These are phyloP conservation scores for Perdita meconis DNA, from an alignment of 2,888 invertebrate species.

Conservation along the genomic window DNA sequence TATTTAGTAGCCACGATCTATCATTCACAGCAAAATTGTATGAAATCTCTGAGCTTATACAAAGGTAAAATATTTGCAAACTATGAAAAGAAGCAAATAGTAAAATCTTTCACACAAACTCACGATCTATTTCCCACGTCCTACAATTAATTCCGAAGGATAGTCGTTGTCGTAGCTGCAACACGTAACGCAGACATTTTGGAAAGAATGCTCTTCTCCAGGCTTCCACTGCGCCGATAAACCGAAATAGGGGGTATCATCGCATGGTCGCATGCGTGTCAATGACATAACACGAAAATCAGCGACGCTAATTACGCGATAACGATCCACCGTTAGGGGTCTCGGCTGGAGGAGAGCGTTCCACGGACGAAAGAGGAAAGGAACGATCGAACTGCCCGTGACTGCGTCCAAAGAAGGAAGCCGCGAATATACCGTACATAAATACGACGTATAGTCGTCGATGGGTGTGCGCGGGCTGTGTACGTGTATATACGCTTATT, in stretches of 20 bases:
- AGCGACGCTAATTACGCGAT: slow-evolving; percentile 67
- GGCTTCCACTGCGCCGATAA: not conserved
- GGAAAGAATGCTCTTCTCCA: not conserved
- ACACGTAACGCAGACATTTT: not conserved
- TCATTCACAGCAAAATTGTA: too few species aligned
- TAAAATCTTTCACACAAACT: too few species aligned
- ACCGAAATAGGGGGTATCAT: slow-evolving; percentile 42
- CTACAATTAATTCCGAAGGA: not conserved
- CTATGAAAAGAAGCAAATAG: too few species aligned
- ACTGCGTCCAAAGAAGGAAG: slow-evolving; percentile 54
- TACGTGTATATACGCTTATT: slow-evolving; percentile 58
- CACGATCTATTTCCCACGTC: not conserved
- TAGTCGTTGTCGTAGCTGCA: not conserved
- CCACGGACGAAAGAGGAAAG: slow-evolving; percentile 39
- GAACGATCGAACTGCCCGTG: slow-evolving; percentile 59
- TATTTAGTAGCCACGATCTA: too few species aligned
- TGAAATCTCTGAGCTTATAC: too few species aligned
- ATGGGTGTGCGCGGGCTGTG: not conserved
- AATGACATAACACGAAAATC: slow-evolving; percentile 67
- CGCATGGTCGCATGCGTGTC: slow-evolving; percentile 53
- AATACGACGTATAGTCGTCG: not conserved
- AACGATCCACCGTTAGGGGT: slow-evolving; percentile 58
- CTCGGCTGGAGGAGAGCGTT: slow-evolving; percentile 15
- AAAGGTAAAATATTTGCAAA: too few species aligned
- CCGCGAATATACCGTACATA: slow-evolving; percentile 25